Base-by-base conservation (phyloP, 1,140 invertebrate genomes). In the Caenorhabditis briggsae region DNA sequence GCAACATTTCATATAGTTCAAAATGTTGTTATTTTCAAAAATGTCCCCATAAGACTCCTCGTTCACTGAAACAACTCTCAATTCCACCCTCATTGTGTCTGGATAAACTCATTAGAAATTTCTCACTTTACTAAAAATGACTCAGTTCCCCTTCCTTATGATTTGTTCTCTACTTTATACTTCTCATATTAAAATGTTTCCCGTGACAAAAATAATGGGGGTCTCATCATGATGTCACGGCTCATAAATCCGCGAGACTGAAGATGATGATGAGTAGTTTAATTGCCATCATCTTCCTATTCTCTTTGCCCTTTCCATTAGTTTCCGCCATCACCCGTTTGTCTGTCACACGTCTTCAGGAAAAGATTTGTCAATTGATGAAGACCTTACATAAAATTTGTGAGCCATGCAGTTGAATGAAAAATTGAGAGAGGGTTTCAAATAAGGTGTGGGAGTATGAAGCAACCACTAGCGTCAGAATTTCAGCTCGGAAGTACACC, bases 211-310 rank as follows among this genome's bases (percentile, higher is more conserved):
- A 70, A 33, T 33, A 64, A 12, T 11, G n/a, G 5, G 5, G 65
- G 53, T 46, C 20, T 78, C 20, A 33, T 33, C 25, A 78, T 78
- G 70, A 78, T 78, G 70, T 78, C 70, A 78, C 70, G 20, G 46
- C 70, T 43, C 70, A 78, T 78, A 78, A 78, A 78, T 78, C 70
- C 70, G 41, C 43, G 33, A 70, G 64, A 70, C 33, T 16, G 50
- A n/a, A 50, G 70, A 78, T 78, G 64, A 48, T 70, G 70, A 78
- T 78, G 70, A 78, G 46, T 78, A 50, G 46, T 78, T 78, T 78
- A 78, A 78, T 78, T 78, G 70, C 46, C 70, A 53, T 78, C 70
- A 46, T 78, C 70, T 65, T 33, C 61, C 8, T 64, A 64, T 64
- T 64, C 61, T 53, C 20, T 43, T 48, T 78, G 70, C 46, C 70